phyloP scores from a whole-genome alignment of 1,140 invertebrate genomes.

The Drosophila pandora region DNA sequence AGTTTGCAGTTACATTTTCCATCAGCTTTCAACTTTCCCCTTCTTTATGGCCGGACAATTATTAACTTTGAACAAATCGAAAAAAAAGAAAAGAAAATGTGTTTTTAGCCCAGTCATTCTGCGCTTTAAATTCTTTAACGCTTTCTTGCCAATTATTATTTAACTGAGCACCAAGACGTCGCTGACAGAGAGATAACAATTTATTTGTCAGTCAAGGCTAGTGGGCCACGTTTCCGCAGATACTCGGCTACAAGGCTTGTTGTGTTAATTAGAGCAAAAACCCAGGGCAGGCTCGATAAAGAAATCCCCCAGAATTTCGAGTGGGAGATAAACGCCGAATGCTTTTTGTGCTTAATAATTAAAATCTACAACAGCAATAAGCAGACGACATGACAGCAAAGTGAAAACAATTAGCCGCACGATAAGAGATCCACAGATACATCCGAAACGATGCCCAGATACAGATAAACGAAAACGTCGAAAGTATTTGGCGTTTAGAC shows the following conservation, averaged over 20 bases:
- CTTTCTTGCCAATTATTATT: constrained; percentile 60
- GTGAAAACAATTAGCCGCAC: constrained; percentile 77
- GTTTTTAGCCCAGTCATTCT: constrained; percentile 39
- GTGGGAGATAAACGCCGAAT: constrained; percentile 53
- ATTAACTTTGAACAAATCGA: constrained; percentile 20
- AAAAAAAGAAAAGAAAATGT: constrained; percentile 9
- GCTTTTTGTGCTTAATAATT: constrained; percentile 56
- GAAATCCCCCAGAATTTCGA: constrained; percentile 30
- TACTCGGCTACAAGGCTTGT: constrained; percentile 17
- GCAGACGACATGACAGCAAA: constrained; percentile 69
- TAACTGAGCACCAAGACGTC: constrained; percentile 28
- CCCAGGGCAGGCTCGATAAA: constrained; percentile 30
- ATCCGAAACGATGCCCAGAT: constrained; percentile 42
- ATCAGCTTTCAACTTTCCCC: constrained; percentile 35
- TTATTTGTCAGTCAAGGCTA: constrained; percentile 63
- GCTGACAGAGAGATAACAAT: constrained; percentile 36
- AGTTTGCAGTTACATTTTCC: constrained; percentile 21
- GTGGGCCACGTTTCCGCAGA: constrained; percentile 36
- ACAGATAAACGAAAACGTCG: constrained; percentile 61
- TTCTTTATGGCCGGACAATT: constrained; percentile 31
- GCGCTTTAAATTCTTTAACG: constrained; percentile 47
- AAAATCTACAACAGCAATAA: constrained; percentile 72
- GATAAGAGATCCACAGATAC: constrained; percentile 72
- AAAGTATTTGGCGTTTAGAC: constrained; percentile 71
- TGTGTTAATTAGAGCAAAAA: constrained; percentile 52